A percentile compares a stretch with the other conserved stretches of the same genome.
Conservation (phyloP, 2,113 vertebrate genomes). For the Gavia stellata region DNA sequence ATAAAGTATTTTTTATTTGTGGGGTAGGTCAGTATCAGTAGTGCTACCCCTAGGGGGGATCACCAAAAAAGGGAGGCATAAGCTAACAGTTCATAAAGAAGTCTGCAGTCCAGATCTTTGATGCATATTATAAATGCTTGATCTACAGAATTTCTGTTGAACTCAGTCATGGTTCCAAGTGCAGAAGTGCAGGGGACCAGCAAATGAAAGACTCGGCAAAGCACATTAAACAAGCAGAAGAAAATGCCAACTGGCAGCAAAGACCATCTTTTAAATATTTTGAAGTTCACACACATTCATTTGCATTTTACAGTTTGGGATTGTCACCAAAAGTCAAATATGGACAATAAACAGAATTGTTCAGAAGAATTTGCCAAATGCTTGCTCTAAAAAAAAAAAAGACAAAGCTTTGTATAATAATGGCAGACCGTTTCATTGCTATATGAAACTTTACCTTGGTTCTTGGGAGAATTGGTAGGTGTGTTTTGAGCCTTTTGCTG, state of each 20-base stretch:
- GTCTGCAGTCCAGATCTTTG: background rate
- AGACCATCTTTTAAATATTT: background rate
- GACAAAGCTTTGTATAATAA: background rate
- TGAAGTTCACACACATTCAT: background rate
- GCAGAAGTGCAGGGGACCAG: background rate
- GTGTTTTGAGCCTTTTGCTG: conserved; percentile 77
- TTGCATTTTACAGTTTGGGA: background rate
- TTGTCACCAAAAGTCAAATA: background rate
- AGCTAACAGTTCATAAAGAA: background rate
- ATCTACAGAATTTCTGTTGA: background rate
- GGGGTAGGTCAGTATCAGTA: background rate
- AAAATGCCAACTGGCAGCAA: background rate
- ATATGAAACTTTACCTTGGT: conserved; percentile 74
- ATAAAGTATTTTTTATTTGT: background rate
- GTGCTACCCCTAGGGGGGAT: background rate
- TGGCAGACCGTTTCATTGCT: background rate
- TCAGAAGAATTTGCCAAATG: background rate
- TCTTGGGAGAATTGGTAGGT: conserved; percentile 67
- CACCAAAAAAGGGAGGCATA: background rate
- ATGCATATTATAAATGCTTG: background rate
- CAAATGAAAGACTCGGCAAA: background rate
- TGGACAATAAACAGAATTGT: background rate
- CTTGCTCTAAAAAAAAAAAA: background rate
- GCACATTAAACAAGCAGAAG: background rate
- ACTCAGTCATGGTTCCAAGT: background rate